Evolutionary conservation across 2,797 vertebrate genomes (phyloP).

Genomic region (Emydoidea blandingii): DNA sequence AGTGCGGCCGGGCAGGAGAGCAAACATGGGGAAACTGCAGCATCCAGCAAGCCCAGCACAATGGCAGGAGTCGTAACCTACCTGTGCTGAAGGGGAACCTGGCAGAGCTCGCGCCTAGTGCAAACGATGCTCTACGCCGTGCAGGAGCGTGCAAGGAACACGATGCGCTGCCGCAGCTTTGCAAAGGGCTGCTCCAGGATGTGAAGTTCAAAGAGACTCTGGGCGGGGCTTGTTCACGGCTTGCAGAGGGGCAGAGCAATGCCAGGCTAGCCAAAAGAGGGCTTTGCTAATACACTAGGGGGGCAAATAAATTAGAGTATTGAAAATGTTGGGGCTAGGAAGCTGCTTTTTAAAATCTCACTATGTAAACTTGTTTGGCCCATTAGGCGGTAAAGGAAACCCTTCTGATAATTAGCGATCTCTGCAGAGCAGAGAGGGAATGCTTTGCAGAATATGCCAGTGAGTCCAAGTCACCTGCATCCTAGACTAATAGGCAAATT

Average conservation of each 20-base stretch:
- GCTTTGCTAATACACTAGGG: background rate
- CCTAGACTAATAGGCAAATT: background rate
- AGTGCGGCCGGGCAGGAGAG: background rate
- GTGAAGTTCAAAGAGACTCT: background rate
- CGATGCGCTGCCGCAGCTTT: accelerated
- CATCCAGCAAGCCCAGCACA: background rate
- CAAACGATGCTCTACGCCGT: background rate
- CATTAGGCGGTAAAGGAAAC: background rate
- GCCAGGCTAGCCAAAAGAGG: background rate
- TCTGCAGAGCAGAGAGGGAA: background rate
- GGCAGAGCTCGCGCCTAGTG: background rate
- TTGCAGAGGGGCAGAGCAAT: background rate
- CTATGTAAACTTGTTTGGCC: background rate
- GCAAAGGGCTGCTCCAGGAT: background rate
- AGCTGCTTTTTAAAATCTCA: background rate
- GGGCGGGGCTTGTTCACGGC: background rate
- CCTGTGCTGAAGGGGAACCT: background rate
- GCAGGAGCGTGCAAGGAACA: background rate
- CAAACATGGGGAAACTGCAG: background rate
- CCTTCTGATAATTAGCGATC: background rate
- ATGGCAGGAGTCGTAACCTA: background rate
- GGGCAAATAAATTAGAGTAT: background rate
- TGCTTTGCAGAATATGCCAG: background rate
- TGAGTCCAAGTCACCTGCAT: background rate
- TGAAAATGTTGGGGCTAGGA: background rate